Conservation (phyloP, 2,888 invertebrate genomes). For the Mactromeris polynyma region DNA sequence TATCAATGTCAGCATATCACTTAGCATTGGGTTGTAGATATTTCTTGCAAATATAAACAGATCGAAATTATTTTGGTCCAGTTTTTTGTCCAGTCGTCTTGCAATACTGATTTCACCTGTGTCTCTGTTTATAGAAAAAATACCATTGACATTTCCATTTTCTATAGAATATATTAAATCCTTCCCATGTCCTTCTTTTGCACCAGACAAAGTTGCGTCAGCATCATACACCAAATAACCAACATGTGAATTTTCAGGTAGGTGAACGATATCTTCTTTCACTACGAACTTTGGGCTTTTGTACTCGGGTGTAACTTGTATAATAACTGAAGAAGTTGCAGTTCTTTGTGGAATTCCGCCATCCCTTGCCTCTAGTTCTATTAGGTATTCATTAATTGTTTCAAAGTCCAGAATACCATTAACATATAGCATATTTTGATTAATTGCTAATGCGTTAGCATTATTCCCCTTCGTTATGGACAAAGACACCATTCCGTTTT, state of each 20-base stretch:
- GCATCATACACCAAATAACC: conserved; percentile 70
- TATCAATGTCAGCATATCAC: conserved; percentile 66
- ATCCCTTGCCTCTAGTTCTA: conserved; percentile 71
- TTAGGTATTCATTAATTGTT: conserved; percentile 64
- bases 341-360: conserved; percentile 65
- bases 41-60: conserved; percentile 71
- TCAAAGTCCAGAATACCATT: conserved; percentile 68
- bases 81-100: conserved; percentile 71
- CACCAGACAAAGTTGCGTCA: conserved; percentile 73
- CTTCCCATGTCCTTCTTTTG: conserved; percentile 64
- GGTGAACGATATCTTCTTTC: conserved; percentile 38
- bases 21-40: conserved; percentile 50
- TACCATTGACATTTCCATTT: conserved; percentile 65
- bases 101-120: conserved; percentile 73
- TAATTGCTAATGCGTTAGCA: conserved; percentile 66
- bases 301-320: conserved; percentile 69
- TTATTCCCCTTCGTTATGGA: conserved; percentile 87
- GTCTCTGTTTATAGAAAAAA: conserved; percentile 66
- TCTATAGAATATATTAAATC: conserved; percentile 71
- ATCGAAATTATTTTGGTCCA: conserved; percentile 40
- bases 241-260: conserved; percentile 68
- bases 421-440: conserved; percentile 55
- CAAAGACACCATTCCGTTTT: conserved; percentile 94
- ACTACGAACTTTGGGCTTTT: conserved; percentile 66
- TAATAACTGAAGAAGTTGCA: conserved; percentile 66